Evolutionary conservation across 2,888 invertebrate genomes (phyloP).

Genomic region (Argyra leucocephala): DNA sequence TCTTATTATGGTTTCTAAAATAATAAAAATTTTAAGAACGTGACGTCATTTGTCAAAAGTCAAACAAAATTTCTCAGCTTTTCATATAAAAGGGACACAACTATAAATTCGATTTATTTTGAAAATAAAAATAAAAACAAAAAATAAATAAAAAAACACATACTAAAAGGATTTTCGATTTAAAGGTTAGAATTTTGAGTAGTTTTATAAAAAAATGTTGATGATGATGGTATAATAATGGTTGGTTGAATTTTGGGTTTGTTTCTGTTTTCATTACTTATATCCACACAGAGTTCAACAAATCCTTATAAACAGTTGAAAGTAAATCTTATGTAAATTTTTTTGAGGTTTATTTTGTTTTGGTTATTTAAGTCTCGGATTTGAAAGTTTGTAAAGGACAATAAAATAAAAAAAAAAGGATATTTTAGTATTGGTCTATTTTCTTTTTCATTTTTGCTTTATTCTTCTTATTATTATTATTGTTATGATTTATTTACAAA

Average conservation of each 20-base stretch:
- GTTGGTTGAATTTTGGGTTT: not conserved
- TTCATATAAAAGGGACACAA: not conserved
- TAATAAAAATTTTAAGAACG: not conserved
- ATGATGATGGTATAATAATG: not conserved
- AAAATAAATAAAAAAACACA: no score
- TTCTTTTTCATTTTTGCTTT: not conserved
- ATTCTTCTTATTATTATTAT: no score
- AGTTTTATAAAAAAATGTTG: not conserved
- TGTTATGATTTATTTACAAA: not conserved
- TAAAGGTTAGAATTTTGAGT: not conserved
- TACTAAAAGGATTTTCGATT: not conserved
- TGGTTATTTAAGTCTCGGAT: not conserved
- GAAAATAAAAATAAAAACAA: no score
- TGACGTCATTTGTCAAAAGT: constrained; percentile 1
- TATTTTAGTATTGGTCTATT: not conserved
- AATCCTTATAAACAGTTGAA: not conserved
- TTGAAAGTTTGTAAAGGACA: not conserved
- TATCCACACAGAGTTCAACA: no score
- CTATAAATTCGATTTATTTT: not conserved
- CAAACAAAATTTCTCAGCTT: not conserved
- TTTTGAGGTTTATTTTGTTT: not conserved
- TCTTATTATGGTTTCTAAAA: no score
- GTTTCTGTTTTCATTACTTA: not conserved
- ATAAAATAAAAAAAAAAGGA: not conserved
- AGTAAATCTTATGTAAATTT: not conserved